These are phyloP conservation scores for Microplitis manilae DNA, from an alignment of 2,888 invertebrate genomes.

Conservation along the genomic window DNA sequence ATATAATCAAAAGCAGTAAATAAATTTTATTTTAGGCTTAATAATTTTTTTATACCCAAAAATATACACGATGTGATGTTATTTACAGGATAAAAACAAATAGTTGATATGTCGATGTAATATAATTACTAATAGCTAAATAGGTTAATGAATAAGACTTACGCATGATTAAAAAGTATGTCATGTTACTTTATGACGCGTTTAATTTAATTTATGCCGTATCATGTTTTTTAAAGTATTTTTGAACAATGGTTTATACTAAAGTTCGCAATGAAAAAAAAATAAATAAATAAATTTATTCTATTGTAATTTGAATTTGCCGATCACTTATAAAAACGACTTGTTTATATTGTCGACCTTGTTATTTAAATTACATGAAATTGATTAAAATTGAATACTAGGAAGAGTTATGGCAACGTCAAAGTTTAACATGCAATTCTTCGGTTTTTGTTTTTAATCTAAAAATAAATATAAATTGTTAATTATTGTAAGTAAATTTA, in stretches of 20 bases:
- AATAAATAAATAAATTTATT: background rate
- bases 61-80: slow-evolving; percentile 17
- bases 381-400: slow-evolving; percentile 49
- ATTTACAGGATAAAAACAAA: slow-evolving; percentile 20
- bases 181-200: background rate
- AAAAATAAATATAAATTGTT: slow-evolving; percentile 41
- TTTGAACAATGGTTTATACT: background rate
- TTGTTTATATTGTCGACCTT: slow-evolving; percentile 14
- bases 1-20: background rate
- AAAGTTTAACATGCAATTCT: slow-evolving; percentile 64
- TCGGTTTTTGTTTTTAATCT: slow-evolving; percentile 64
- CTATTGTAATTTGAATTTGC: background rate
- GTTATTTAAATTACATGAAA: slow-evolving; percentile 26
- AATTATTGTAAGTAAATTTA: background rate
- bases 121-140: background rate
- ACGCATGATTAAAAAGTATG: background rate
- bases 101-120: slow-evolving; percentile 3
- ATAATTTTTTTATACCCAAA: slow-evolving; percentile 14
- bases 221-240: background rate
- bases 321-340: background rate
- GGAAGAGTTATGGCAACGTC: slow-evolving; percentile 60
- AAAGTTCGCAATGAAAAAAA: background rate
- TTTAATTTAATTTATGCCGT: background rate
- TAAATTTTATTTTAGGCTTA: slow-evolving; percentile 13
- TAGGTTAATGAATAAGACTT: background rate